Base-by-base conservation (phyloP, 2,797 vertebrate species). In the Poliocrania exsul region DNA sequence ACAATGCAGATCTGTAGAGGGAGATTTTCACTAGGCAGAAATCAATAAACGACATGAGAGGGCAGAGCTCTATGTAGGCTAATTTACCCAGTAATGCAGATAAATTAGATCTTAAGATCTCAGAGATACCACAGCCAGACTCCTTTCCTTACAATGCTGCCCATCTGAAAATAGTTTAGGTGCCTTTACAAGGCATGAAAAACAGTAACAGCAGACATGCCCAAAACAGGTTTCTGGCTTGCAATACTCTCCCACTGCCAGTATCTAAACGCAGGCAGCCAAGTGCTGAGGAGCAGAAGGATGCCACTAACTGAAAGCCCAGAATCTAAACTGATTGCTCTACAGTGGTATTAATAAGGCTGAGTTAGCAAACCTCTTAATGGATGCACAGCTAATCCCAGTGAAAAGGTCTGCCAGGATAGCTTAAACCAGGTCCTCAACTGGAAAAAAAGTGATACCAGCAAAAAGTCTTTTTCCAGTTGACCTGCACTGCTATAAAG, bases 401-500 rank as follows among this genome's bases (percentile, higher is more conserved):
- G 44, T 24, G 33, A 82, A 46, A 80, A 64, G 8, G 60, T 75
- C 81, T 88, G 78, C 58, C 86, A 67, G 49, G 54, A 88, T 17
- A 49, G 88, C 81, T 95, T 90, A 95, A 95, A 62, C 33, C 16
- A 69, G 42, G 29, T 61, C 75, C 38, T 91, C 81, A 88, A 61
- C 31, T 89, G 81, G 83, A 87, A 95, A 93, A 93, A 87, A 77
- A 57, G 46, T 0, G 0, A 15, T 71, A 88, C 70, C 66, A 92
- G 73, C 80, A 79, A 88, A 91, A 86, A 54, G 24, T 44, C 40
- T 90, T 90, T 83, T 95, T 94, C 90, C 90, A 92, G 62, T 31
- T 72, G 82, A 91, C 66, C 88, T 47, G 37, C 70, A 62, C 35
- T 1, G 1, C 69, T 29, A 38, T 2, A 13, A 50, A 74, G 35